Base-by-base conservation (phyloP, 2,797 vertebrate species). In the Aythya fuligula region DNA sequence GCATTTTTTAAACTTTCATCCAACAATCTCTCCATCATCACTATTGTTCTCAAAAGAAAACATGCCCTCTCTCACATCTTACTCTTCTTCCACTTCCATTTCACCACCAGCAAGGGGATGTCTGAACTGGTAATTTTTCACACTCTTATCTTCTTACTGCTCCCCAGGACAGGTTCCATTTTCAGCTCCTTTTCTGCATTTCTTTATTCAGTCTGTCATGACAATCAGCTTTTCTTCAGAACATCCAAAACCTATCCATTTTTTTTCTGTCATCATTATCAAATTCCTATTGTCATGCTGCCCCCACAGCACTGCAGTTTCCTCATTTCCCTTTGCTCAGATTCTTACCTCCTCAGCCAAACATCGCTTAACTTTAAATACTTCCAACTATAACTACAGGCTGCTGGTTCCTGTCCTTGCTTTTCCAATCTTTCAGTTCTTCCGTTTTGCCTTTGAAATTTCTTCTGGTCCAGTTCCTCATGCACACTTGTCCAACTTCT, bases 391-490 rank as follows among this genome's bases (percentile, higher is more conserved):
- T 18, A 77, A 32, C 16, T 41, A 9, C 22, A 27, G 62, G 45
- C 12, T 78, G 19, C 25, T 25, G 14, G 19, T 56, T 92, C 54
- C 61, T 34, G 14, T 24, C 13, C n/a, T 24, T 38, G 17, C 24
- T 36, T 57, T 28, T 76, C 36, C 43, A 58, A 17, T 20, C 41
- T 43, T 34, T 15, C 10, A 22, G 12, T 5, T 76, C 28, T 73
- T 67, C 47, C 1, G 1, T 18, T 39, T 51, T 70, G 43, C 75
- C 32, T 58, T 43, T 43, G n/a, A 14, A 14, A 43, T 28, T 43
- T 70, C 84, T 85, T 47, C 62, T 39, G 27, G 9, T 13, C 0
- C 0, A 79, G 22, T 4, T 69, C 10, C 15, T 30, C 3, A 0
- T 20, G 14, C 22, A 30, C 5, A 0, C 9, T 39, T 45, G 14